A percentile compares a stretch with the other conserved stretches of the same genome.
Evolutionary conservation across 2,797 vertebrate species (phyloP).

Genomic region (Alectoris magna): DNA sequence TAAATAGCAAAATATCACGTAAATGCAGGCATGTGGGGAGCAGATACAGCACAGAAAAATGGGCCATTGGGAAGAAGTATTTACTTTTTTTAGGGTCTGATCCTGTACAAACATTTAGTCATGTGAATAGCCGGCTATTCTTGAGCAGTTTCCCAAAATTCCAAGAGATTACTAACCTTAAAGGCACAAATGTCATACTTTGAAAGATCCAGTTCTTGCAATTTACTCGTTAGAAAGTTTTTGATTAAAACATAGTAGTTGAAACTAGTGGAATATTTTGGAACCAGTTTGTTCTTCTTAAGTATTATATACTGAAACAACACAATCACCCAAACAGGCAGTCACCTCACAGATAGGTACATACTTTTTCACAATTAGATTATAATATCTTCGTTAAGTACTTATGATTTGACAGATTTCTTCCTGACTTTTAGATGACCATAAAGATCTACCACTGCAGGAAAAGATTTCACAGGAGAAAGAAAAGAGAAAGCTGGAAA

Average conservation of each 20-base stretch:
- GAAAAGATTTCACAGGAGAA: neutral
- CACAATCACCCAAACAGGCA: neutral
- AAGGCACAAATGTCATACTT: neutral
- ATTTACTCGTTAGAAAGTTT: neutral
- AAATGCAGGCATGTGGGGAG: conserved; percentile 66
- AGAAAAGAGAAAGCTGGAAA: neutral
- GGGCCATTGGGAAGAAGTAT: conserved; percentile 42
- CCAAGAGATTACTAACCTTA: conserved; percentile 32
- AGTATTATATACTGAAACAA: neutral
- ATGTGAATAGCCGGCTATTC: conserved; percentile 16
- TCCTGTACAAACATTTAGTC: conserved; percentile 52
- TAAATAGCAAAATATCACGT: conserved; percentile 63
- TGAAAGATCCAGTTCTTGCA: neutral
- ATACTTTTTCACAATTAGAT: neutral
- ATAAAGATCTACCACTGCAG: neutral
- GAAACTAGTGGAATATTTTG: neutral
- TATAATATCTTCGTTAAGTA: neutral
- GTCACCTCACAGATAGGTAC: neutral
- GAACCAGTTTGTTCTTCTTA: neutral
- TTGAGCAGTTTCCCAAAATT: conserved; percentile 20
- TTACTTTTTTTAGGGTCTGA: conserved; percentile 59
- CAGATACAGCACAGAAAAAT: conserved; percentile 59
- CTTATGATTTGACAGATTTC: neutral
- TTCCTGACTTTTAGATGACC: neutral
- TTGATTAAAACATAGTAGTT: neutral